phyloP scores from a whole-genome alignment of 2,797 vertebrate genomes.

The Rhinogobio ventralis region DNA sequence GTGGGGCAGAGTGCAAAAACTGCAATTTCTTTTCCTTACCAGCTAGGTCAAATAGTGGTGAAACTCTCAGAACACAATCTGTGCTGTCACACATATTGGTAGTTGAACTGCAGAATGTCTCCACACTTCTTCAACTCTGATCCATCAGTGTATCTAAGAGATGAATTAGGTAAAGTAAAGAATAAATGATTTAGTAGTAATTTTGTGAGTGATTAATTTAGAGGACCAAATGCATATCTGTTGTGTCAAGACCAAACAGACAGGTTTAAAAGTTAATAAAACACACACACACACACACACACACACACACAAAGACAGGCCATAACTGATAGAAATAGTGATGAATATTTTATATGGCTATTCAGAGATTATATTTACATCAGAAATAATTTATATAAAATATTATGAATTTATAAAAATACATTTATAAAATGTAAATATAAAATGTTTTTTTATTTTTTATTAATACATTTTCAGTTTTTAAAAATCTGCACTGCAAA shows the following conservation, averaged over 20 bases:
- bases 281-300: too few species aligned
- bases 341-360: not conserved
- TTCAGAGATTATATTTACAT: not conserved
- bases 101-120: not conserved
- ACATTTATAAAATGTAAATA: not conserved
- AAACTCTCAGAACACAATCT: slow-evolving; percentile 20
- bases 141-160: not conserved
- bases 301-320: too few species aligned
- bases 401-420: not conserved
- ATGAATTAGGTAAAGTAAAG: not conserved
- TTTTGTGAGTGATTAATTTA: not conserved
- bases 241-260: too few species aligned
- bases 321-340: not conserved
- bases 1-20: slow-evolving; percentile 43
- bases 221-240: not conserved
- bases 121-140: not conserved
- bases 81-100: slow-evolving; percentile 5
- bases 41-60: slow-evolving; percentile 37
- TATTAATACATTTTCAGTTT: not conserved
- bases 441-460: too few species aligned
- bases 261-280: not conserved
- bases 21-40: slow-evolving; percentile 42
- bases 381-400: not conserved
- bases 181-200: not conserved
- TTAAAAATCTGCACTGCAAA: not conserved